Evolutionary conservation across 2,113 vertebrate genomes (phyloP).

Genomic region (Anolis carolinensis): DNA sequence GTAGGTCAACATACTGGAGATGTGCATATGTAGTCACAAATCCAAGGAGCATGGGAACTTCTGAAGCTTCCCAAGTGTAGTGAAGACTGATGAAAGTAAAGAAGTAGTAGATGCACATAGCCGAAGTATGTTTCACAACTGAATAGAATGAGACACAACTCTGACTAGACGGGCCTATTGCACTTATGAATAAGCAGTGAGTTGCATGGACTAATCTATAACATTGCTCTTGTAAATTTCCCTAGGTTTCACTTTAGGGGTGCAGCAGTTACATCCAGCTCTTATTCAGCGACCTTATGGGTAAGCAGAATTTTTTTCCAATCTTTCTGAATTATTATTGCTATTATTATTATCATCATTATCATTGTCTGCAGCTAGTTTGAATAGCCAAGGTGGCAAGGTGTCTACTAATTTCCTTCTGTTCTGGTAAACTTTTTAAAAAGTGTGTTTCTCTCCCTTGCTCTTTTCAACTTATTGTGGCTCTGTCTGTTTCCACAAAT

Average conservation of each 20-base stretch:
- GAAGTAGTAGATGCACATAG: not conserved
- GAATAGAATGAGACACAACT: not conserved
- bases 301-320: constrained; percentile 78
- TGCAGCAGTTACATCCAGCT: constrained; percentile 93
- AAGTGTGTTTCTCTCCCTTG: constrained; percentile 23
- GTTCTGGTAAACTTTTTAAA: constrained; percentile 42
- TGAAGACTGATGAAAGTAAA: not conserved
- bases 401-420: constrained; percentile 24
- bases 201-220: constrained; percentile 18
- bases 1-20: not conserved
- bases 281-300: constrained; percentile 96
- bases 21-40: not conserved
- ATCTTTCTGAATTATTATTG: not conserved
- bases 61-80: not conserved
- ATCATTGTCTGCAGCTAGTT: not conserved
- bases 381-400: not conserved
- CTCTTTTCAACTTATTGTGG: constrained; percentile 52
- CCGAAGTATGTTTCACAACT: not conserved
- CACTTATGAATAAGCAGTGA: not conserved
- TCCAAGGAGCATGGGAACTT: too few relatives aligned
- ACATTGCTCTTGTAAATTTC: constrained; percentile 37
- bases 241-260: constrained; percentile 90
- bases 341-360: too few relatives aligned
- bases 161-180: not conserved
- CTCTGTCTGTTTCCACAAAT: constrained; percentile 51